Percentiles rank a stretch among this genome's conserved stretches.
phyloP scores from a whole-genome alignment of 2,888 invertebrate species.

The Nomada hirtipes region DNA sequence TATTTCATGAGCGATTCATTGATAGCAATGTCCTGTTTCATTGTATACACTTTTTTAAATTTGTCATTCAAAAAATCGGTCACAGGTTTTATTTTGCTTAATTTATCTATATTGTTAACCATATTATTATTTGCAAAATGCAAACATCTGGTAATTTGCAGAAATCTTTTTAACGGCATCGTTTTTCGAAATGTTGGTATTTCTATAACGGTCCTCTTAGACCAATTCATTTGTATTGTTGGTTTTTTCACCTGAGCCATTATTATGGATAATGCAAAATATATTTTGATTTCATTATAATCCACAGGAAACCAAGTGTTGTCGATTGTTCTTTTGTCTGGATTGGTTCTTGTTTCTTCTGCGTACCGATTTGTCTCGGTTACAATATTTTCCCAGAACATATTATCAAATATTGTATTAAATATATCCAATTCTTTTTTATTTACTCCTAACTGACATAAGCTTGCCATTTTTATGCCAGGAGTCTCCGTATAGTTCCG shows the following conservation, averaged over 20 bases:
- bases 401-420: conserved; percentile 26
- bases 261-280: too few relatives aligned
- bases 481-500: conserved; percentile 25
- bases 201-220: conserved; percentile 34
- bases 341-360: too few relatives aligned
- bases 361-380: conserved; percentile 11
- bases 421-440: conserved; percentile 25
- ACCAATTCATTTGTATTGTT: conserved; percentile 23
- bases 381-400: conserved; percentile 24
- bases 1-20: conserved; percentile 52
- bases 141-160: conserved; percentile 20
- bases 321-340: too few relatives aligned
- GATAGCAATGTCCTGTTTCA: conserved; percentile 19
- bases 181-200: conserved; percentile 24
- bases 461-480: conserved; percentile 18
- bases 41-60: conserved; percentile 29
- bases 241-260: too few relatives aligned
- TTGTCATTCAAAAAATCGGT: conserved; percentile 27
- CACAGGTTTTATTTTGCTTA: conserved; percentile 24
- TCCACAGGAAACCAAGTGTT: too few relatives aligned
- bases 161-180: conserved; percentile 22
- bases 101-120: conserved; percentile 14
- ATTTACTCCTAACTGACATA: conserved; percentile 25
- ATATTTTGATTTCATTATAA: too few relatives aligned
- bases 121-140: conserved; percentile 40